These are phyloP conservation scores for Lordiphosa fenestrarum DNA, from an alignment of 2,888 invertebrate genomes.

Conservation along the genomic window DNA sequence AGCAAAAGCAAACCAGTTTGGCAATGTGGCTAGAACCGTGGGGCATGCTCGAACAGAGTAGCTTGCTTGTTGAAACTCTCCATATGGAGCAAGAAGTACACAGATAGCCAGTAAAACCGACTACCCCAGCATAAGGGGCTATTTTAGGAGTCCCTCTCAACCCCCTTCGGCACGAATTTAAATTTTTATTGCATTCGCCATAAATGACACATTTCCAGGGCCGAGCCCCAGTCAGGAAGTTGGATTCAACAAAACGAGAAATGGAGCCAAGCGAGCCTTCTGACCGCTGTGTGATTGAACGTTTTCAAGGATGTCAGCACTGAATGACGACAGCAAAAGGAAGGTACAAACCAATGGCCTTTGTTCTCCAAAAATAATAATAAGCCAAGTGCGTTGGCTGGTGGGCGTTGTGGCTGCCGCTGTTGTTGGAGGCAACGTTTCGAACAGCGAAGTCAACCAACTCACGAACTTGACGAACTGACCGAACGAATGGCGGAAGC, in stretches of 20 bases:
- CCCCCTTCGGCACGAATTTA: too few relatives aligned
- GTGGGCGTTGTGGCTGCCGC: constrained; percentile 22
- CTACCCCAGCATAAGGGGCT: too few relatives aligned
- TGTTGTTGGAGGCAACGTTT: not conserved
- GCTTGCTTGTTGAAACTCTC: constrained; percentile 18
- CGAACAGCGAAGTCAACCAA: constrained; percentile 6
- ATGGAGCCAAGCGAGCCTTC: constrained; percentile 54
- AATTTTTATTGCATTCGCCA: constrained; percentile 13
- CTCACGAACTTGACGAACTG: constrained; percentile 42
- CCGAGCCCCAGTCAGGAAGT: constrained; percentile 59
- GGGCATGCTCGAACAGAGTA: constrained; percentile 47
- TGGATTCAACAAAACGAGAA: constrained; percentile 13
- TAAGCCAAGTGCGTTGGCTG: constrained; percentile 27
- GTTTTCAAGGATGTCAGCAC: constrained; percentile 58
- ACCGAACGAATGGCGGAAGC: constrained; percentile 53
- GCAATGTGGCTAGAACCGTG: constrained; percentile 57
- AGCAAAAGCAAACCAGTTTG: constrained; percentile 40
- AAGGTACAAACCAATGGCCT: too few relatives aligned
- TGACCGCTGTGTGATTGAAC: constrained; percentile 58
- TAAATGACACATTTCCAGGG: constrained; percentile 66
- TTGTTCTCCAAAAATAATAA: constrained; percentile 14
- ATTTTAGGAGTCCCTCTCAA: too few relatives aligned
- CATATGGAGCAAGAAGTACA: too few relatives aligned
- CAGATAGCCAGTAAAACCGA: too few relatives aligned
- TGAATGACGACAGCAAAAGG: too few relatives aligned